Percentiles rank a stretch among this genome's conserved stretches.
phyloP scores from a whole-genome alignment of 2,113 vertebrate genomes.

The Gallinago undulata region DNA sequence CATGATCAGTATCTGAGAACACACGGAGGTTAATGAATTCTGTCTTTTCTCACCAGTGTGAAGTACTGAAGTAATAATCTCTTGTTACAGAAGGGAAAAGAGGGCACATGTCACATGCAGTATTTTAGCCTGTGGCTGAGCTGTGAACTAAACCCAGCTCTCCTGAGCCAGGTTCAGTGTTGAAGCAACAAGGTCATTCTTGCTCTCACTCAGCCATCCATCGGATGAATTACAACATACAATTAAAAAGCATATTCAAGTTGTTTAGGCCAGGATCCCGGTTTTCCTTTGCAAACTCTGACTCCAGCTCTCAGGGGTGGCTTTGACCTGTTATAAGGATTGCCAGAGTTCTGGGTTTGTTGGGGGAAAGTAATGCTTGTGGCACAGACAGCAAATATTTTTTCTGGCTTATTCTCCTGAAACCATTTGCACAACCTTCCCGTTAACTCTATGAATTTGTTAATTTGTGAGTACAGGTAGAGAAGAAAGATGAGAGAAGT shows the following conservation, averaged over 20 bases:
- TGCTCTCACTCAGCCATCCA: background rate
- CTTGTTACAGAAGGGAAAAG: background rate
- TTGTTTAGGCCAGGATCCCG: background rate
- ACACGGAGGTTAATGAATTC: background rate
- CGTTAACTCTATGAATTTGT: background rate
- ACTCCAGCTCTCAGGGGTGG: background rate
- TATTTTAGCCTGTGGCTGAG: background rate
- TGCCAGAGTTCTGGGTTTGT: background rate
- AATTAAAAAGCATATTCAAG: background rate
- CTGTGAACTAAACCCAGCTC: background rate
- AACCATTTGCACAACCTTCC: background rate
- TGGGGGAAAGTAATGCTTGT: background rate
- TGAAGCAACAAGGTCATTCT: background rate
- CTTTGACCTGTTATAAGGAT: rapidly evolving
- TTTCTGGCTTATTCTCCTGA: background rate
- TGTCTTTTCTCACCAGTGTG: background rate
- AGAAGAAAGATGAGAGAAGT: background rate
- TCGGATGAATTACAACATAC: background rate
- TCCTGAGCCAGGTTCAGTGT: background rate
- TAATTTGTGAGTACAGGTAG: background rate
- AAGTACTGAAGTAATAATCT: background rate
- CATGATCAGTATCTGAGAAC: background rate
- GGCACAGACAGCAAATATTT: background rate
- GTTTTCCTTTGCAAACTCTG: background rate
- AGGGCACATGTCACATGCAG: background rate